Evolutionary conservation across 2,888 invertebrate genomes (phyloP).

Genomic region (Craniophora ligustri): DNA sequence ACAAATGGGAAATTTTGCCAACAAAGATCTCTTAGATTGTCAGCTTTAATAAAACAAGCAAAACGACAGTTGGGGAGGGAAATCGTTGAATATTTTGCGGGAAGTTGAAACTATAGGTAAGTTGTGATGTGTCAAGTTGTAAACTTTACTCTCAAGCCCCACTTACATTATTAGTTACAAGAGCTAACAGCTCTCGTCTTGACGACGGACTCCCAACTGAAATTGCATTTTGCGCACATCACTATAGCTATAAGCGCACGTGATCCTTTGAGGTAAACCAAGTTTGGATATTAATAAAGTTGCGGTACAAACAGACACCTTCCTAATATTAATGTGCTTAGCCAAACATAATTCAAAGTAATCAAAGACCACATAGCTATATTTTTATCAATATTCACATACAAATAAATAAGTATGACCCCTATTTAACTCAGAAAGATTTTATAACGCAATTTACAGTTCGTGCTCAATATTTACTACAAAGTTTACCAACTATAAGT

Average conservation of each 20-base stretch:
- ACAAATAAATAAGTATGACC: neutral
- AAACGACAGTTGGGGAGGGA: neutral
- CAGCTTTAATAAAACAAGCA: conserved; percentile 12
- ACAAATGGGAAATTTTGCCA: conserved; percentile 10
- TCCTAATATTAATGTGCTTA: conserved; percentile 1
- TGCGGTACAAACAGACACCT: conserved; percentile 9
- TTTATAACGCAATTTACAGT: neutral
- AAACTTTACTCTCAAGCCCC: conserved; percentile 54
- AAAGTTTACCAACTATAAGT: conserved; percentile 27
- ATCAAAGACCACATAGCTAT: neutral
- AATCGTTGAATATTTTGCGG: neutral
- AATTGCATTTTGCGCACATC: conserved; percentile 56
- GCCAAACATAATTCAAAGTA: neutral
- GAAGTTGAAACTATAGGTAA: conserved; percentile 8
- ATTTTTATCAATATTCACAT: neutral
- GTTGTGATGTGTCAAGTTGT: conserved; percentile 41
- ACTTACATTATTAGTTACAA: conserved; percentile 51
- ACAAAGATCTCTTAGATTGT: conserved; percentile 6
- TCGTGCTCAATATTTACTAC: conserved; percentile 2
- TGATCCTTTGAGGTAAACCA: conserved; percentile 24
- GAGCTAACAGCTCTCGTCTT: conserved; percentile 45
- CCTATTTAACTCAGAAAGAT: neutral
- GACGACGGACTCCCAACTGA: conserved; percentile 36
- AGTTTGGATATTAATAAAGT: conserved; percentile 42
- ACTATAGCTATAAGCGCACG: conserved; percentile 16